phyloP scores from a whole-genome alignment of 2,888 invertebrate species.

The Fissipunctia ypsillon region DNA sequence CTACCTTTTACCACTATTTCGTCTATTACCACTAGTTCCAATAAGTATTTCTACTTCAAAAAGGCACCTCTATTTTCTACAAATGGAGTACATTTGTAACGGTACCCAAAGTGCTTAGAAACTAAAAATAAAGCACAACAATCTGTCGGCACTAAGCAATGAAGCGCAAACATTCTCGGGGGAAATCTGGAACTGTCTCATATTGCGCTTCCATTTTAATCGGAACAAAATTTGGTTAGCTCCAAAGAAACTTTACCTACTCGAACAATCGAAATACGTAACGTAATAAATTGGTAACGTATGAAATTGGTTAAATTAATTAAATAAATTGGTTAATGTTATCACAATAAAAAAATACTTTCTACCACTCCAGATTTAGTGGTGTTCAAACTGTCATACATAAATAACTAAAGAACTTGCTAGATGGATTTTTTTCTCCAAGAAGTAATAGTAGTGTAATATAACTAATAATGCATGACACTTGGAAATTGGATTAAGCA shows the following conservation, averaged over 20 bases:
- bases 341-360: too few relatives aligned
- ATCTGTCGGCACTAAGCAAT: conserved; percentile 54
- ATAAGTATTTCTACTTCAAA: conserved; percentile 4
- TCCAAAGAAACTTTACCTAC: conserved; percentile 27
- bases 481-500: not conserved
- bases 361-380: not conserved
- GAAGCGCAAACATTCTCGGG: conserved; percentile 61
- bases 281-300: conserved; percentile 10
- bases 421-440: too few relatives aligned
- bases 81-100: conserved; percentile 17
- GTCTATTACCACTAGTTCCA: not conserved
- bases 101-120: conserved; percentile 32
- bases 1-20: too few relatives aligned
- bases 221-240: conserved; percentile 58
- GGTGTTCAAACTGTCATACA: not conserved
- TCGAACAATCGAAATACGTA: conserved; percentile 15
- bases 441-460: too few relatives aligned
- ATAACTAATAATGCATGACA: too few relatives aligned
- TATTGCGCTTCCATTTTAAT: conserved; percentile 58
- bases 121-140: conserved; percentile 56
- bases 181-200: conserved; percentile 67
- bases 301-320: not conserved
- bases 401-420: not conserved
- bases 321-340: too few relatives aligned
- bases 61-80: not conserved